These are phyloP conservation scores for Pangasius djambal DNA, from an alignment of 2,797 vertebrate species.

Conservation along the genomic window DNA sequence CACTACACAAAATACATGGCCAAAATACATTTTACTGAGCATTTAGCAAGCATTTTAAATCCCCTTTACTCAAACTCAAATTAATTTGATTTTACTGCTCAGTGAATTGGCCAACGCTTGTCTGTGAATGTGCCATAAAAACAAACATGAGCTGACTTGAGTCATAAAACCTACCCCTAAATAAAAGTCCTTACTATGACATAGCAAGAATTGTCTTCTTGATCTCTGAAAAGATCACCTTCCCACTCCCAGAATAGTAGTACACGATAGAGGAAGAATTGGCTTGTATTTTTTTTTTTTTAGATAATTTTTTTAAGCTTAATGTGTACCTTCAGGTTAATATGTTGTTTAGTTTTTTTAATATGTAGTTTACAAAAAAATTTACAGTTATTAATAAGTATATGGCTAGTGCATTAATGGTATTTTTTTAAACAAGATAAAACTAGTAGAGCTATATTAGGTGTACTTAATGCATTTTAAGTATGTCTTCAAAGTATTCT, in stretches of 20 bases:
- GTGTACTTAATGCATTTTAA: neutral
- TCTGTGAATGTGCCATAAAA: constrained; percentile 1
- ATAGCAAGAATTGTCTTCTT: neutral
- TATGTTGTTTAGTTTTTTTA: neutral
- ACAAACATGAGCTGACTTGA: neutral
- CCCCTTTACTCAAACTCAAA: constrained; percentile 2
- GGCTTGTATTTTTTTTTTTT: neutral
- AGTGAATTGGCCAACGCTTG: neutral
- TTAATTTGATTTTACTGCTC: neutral
- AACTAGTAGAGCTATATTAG: neutral
- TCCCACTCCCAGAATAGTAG: neutral
- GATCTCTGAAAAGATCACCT: neutral
- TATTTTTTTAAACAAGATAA: neutral
- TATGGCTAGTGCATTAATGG: neutral
- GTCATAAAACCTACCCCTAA: neutral
- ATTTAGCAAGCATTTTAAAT: neutral
- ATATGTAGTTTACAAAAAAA: neutral
- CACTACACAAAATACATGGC: neutral
- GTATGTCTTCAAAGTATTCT: neutral
- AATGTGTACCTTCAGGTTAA: neutral
- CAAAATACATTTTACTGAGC: neutral
- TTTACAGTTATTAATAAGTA: neutral
- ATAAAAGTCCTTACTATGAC: neutral
- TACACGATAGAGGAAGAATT: neutral
- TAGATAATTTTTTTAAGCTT: neutral